Conservation (phyloP, 2,888 invertebrate species). For the Sesia bembeciformis region DNA sequence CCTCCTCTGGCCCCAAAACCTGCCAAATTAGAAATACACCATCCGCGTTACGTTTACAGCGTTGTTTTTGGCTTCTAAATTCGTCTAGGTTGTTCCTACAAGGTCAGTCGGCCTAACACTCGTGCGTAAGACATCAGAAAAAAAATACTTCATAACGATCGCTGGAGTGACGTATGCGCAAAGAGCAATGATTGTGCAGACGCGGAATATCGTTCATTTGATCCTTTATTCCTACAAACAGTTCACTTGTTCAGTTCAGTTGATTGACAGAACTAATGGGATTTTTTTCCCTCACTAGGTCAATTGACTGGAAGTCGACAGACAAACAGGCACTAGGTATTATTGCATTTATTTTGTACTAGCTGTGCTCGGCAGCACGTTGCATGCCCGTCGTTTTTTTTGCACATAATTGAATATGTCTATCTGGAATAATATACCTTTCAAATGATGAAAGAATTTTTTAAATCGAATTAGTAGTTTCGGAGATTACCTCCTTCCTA, state of each 20-base stretch:
- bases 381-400: too few relatives aligned
- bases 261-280: too few relatives aligned
- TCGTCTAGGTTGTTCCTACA: conserved; percentile 32
- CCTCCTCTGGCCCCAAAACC: conserved; percentile 40
- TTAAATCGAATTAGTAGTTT: background rate
- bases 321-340: too few relatives aligned
- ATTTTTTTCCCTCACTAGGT: too few relatives aligned
- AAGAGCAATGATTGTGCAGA: conserved; percentile 19
- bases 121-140: conserved; percentile 51
- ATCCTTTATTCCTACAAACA: too few relatives aligned
- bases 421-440: too few relatives aligned
- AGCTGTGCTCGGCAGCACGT: too few relatives aligned
- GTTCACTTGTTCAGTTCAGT: too few relatives aligned
- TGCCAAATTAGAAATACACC: conserved; percentile 18
- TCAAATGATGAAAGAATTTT: background rate
- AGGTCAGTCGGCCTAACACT: conserved; percentile 43
- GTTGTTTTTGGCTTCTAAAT: conserved; percentile 33
- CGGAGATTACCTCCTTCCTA: background rate
- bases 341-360: too few relatives aligned
- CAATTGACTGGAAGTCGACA: too few relatives aligned
- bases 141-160: conserved; percentile 54
- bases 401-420: too few relatives aligned
- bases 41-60: conserved; percentile 11
- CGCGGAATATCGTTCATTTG: background rate
- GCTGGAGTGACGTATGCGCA: conserved; percentile 37